Evolutionary conservation across 1,140 invertebrate genomes (phyloP), one percentile per base, ranked within the genome.

Genomic region (Eumeta japonica): DNA sequence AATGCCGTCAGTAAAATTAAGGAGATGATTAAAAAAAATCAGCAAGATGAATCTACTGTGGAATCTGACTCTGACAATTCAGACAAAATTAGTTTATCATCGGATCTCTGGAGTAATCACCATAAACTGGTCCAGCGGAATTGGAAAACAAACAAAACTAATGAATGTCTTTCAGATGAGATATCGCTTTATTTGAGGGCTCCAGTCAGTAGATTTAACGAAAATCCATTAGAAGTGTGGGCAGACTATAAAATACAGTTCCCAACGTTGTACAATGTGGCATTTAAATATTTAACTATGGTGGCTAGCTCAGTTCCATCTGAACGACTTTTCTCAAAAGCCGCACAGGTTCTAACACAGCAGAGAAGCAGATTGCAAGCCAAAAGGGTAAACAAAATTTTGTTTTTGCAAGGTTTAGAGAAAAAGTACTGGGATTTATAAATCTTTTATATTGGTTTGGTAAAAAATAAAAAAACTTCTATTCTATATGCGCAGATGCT

Each of bases 191-290:
- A 58, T 42, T 41, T 56, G 38, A 41, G 37, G 27, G 13, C 28
- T 41, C 41, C 47, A 30, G 45, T 46, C 2, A 20, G 18, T 16
- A 45, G 43, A 43, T 41, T 50, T 11, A 46, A 45, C n/a, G 46
- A 46, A 28, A 50, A 53, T 32, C 52, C 52, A 18, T 49, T 53
- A 32, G 48, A 51, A 51, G 16, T 53, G 9, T 60, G 44, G 53
- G 29, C 3, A 34, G 47, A 54, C 11, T 48, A 42, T 12, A 42
- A 47, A 42, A 35, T 47, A 44, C 48, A 44, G 37, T 42, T 47
- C 15, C 31, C 40, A 40, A 48, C 1, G 13, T 28, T 48, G 29
- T 33, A 40, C 24, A 38, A 41, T 24, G 15, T 44, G n/a, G n/a
- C n/a, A n/a, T n/a, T n/a, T n/a, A n/a, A n/a, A n/a, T n/a, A n/a